Base-by-base conservation (phyloP, 2,888 invertebrate species). In the Caradrina kadenii region DNA sequence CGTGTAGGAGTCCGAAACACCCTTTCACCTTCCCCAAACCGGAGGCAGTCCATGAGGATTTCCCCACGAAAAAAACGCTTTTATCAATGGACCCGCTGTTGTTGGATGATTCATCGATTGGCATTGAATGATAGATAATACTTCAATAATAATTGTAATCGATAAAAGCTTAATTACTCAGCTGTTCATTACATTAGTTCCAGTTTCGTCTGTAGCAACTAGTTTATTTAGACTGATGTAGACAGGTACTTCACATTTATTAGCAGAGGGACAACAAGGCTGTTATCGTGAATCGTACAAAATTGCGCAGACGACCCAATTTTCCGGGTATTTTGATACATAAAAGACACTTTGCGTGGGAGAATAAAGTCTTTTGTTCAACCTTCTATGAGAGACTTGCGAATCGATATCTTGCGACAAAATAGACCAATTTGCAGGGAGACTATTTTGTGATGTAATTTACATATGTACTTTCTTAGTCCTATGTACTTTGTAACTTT, bases 271-370 rank as follows among this genome's bases (percentile, higher is more conserved):
- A 49, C 50, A 50, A 42, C 26, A 48, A 21, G 50, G 26, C 21
- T 59, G 58, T 53, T 76, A 59, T 70, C 45, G 53, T 50, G 49
- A 63, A 56, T 56, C 39, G 39, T 22, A 39, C 39, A 17, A 50
- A 58, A 76, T 63, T 59, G 54, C 63, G 50, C 54, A 70, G 50
- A 63, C 26, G 63, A 59, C 59, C 77, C 63, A 76, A 74, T 76
- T 74, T 76, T 60, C 74, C 77, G 62, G 63, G 31, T 55, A 54
- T 39, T 74, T 63, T 54, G 54, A 45, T 76, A 39, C 42, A 50
- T 17, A 22, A 15, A 26, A 42, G 48, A n/a, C 35, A 22, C 11
- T 21, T n/a, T 35, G 13, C 22, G 35, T 59, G 45, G 19, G 7
- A 52, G 31, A 49, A 35, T 56, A 42, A 58, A 35, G 17, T 35